phyloP scores from a whole-genome alignment of 2,888 invertebrate genomes.

The Rhamnusium bicolor region DNA sequence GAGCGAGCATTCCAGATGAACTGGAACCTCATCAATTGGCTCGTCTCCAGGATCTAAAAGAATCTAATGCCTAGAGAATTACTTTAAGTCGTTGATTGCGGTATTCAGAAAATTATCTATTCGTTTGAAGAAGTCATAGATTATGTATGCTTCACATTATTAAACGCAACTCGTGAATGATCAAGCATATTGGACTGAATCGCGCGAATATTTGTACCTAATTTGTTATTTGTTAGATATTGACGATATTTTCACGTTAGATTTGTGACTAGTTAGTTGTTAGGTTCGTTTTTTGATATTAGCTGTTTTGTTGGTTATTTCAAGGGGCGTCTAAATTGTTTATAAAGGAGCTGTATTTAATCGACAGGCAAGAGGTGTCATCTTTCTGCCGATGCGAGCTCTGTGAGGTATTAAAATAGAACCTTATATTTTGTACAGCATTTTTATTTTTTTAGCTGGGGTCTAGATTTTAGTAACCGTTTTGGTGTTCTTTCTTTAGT shows the following conservation, averaged over 20 bases:
- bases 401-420: background rate
- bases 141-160: conserved; percentile 60
- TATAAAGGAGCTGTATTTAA: conserved; percentile 31
- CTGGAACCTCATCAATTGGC: conserved; percentile 91
- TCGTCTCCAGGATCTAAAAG: conserved; percentile 89
- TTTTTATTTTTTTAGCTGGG: background rate
- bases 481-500: background rate
- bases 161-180: conserved; percentile 50
- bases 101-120: conserved; percentile 42
- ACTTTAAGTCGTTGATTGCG: conserved; percentile 47
- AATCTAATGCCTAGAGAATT: conserved; percentile 86
- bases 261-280: conserved; percentile 41
- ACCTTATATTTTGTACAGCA: background rate
- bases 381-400: background rate
- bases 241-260: conserved; percentile 47
- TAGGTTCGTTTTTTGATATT: conserved; percentile 19
- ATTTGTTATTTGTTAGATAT: conserved; percentile 60
- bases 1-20: conserved; percentile 91
- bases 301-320: background rate
- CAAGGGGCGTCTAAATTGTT: conserved; percentile 46
- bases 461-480: background rate
- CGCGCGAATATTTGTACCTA: conserved; percentile 62
- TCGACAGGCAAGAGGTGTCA: background rate
- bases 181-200: conserved; percentile 44
- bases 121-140: conserved; percentile 49